Percentiles rank a stretch among this genome's conserved stretches.
Conservation (phyloP, 2,797 vertebrate genomes). For the Sebastolobus alascanus region DNA sequence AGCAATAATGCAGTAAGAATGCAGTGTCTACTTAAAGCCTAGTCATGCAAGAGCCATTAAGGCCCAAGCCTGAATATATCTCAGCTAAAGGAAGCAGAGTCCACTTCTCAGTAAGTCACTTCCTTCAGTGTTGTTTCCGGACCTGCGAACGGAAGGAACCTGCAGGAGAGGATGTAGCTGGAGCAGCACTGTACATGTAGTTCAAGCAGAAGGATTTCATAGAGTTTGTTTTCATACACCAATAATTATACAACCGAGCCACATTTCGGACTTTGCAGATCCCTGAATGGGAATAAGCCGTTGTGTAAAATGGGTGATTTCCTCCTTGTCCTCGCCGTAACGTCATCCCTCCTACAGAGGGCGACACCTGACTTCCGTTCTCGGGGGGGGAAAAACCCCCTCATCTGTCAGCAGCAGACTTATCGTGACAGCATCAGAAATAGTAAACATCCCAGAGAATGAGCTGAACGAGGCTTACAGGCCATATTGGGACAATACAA, state of each 20-base stretch:
- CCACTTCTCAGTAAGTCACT: conserved; percentile 19
- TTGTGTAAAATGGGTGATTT: background rate
- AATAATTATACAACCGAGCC: background rate
- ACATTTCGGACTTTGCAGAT: background rate
- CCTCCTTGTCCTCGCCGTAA: conserved; percentile 23
- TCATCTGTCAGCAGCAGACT: conserved; percentile 20
- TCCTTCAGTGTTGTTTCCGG: conserved; percentile 33
- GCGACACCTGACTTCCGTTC: conserved; percentile 44
- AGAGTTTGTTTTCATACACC: background rate
- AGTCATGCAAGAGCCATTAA: background rate
- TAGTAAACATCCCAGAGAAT: conserved; percentile 40
- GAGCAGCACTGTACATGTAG: background rate
- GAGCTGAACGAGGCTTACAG: conserved; percentile 24
- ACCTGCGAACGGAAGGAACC: conserved; percentile 8
- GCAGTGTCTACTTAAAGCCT: background rate
- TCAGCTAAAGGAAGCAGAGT: conserved; percentile 34
- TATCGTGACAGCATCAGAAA: conserved; percentile 35
- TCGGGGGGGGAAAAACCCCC: background rate
- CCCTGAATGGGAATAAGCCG: background rate
- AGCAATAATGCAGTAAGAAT: background rate
- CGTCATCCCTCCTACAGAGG: conserved; percentile 56
- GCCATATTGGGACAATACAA: conserved; percentile 6
- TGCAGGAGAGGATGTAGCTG: background rate
- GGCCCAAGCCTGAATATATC: conserved; percentile 20
- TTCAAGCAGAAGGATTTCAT: background rate